Evolutionary conservation across 1,140 invertebrate genomes (phyloP).

Genomic region (Yoshiicerus persimilis): DNA sequence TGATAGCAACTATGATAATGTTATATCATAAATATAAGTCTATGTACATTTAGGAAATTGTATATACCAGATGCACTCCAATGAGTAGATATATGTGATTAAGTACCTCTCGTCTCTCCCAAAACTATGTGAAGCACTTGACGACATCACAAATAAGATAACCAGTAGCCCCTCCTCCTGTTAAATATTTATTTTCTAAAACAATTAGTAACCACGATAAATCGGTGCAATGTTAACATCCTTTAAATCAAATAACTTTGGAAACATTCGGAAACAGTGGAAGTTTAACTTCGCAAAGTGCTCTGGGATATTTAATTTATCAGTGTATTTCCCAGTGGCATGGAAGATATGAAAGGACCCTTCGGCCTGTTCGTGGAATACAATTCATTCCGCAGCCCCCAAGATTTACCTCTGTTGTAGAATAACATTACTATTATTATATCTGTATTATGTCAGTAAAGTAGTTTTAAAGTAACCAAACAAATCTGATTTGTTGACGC

Average conservation of each 20-base stretch:
- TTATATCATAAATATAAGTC: conserved; percentile 2
- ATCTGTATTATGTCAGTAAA: not conserved
- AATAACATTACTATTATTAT: not conserved
- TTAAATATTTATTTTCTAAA: conserved; percentile 13
- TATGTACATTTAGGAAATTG: conserved; percentile 4
- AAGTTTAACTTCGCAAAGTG: not conserved
- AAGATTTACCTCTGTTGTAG: not conserved
- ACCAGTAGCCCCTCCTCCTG: not conserved
- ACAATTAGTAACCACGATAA: not conserved
- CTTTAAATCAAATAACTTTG: not conserved
- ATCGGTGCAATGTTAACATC: not conserved
- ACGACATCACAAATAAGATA: not conserved
- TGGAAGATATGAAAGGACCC: not conserved
- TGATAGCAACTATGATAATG: conserved; percentile 22
- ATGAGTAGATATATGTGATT: conserved; percentile 7
- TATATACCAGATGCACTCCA: conserved; percentile 15
- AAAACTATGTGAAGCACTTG: not conserved
- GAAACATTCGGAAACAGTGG: not conserved
- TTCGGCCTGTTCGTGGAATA: conserved; percentile 7
- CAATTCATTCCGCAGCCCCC: conserved; percentile 3
- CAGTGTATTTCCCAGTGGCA: not conserved
- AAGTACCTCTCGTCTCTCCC: conserved; percentile 9
- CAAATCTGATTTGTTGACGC: not conserved
- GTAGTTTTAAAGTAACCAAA: not conserved
- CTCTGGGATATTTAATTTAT: not conserved